Conservation (phyloP, 2,888 invertebrate genomes). For the Melanargia galathea region DNA sequence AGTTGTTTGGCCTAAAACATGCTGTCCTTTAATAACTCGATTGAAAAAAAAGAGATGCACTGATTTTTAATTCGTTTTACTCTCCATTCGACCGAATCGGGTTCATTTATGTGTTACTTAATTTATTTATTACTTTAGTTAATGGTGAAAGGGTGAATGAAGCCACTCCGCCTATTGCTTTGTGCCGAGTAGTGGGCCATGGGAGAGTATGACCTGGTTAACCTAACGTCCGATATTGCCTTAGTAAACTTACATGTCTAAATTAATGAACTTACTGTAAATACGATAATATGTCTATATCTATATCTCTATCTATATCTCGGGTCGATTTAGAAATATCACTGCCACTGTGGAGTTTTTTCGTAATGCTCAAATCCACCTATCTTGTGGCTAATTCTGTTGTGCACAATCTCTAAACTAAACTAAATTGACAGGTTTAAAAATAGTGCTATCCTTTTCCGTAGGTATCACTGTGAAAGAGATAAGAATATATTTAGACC, state of each 20-base stretch:
- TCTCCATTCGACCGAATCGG: neutral
- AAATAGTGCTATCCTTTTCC: too few relatives aligned
- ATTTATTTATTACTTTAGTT: slow-evolving; percentile 63
- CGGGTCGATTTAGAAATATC: slow-evolving; percentile 10
- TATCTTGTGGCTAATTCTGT: too few relatives aligned
- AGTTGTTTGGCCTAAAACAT: neutral
- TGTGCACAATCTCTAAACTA: too few relatives aligned
- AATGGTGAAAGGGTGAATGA: slow-evolving; percentile 38
- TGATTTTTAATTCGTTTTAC: neutral
- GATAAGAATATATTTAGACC: too few relatives aligned
- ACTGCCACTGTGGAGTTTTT: too few relatives aligned
- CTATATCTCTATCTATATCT: too few relatives aligned
- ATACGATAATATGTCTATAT: neutral
- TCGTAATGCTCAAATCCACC: too few relatives aligned
- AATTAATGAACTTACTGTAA: neutral
- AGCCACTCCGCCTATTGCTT: slow-evolving; percentile 64
- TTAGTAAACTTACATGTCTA: slow-evolving; percentile 30
- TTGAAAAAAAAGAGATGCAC: neutral
- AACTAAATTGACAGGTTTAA: too few relatives aligned
- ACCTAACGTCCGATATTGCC: slow-evolving; percentile 46
- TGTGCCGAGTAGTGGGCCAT: slow-evolving; percentile 31
- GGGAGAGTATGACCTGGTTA: slow-evolving; percentile 27
- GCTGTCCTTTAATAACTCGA: neutral
- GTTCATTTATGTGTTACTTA: slow-evolving; percentile 65
- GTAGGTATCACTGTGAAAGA: too few relatives aligned